Evolutionary conservation across 1,140 invertebrate species (phyloP).

Genomic region (Drosophila nannoptera): DNA sequence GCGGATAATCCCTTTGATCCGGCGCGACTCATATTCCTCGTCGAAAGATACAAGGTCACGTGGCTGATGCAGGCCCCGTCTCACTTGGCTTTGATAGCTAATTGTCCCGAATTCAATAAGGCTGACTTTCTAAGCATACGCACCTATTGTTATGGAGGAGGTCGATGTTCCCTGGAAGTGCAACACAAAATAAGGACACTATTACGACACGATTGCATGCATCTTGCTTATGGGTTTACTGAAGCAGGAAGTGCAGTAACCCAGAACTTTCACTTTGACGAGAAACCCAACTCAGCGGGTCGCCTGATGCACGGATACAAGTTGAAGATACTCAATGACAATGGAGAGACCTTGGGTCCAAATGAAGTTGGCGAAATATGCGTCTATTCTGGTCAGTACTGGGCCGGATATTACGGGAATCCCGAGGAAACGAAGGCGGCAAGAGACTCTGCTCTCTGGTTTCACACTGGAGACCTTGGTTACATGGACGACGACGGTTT

Average conservation of each 20-base stretch:
- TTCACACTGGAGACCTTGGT: conserved; percentile 84
- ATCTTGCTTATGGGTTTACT: conserved; percentile 52
- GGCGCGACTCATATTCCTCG: conserved; percentile 25
- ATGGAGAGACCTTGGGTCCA: conserved; percentile 36
- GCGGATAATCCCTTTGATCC: conserved; percentile 56
- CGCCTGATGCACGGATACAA: conserved; percentile 34
- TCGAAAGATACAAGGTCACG: conserved; percentile 50
- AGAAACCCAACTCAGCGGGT: conserved; percentile 61
- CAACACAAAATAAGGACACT: conserved; percentile 44
- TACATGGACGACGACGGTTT: conserved; percentile 81
- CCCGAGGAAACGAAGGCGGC: conserved; percentile 40
- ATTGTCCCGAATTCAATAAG: conserved; percentile 38
- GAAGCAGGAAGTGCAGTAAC: conserved; percentile 44
- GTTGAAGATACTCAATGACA: conserved; percentile 73
- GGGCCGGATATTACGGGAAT: conserved; percentile 68
- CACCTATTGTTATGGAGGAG: conserved; percentile 49
- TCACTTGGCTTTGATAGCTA: conserved; percentile 53
- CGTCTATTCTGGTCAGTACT: conserved; percentile 40
- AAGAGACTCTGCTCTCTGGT: conserved; percentile 80
- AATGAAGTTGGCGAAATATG: conserved; percentile 66
- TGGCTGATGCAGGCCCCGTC: conserved; percentile 60
- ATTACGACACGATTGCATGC: conserved; percentile 35
- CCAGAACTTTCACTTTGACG: conserved; percentile 47
- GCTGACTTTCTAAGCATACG: conserved; percentile 41
- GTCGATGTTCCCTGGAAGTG: conserved; percentile 41